Percentiles rank a stretch among this genome's conserved stretches.
Conservation (phyloP, 2,113 vertebrate genomes). For the Machaerirhynchus nigripectus region DNA sequence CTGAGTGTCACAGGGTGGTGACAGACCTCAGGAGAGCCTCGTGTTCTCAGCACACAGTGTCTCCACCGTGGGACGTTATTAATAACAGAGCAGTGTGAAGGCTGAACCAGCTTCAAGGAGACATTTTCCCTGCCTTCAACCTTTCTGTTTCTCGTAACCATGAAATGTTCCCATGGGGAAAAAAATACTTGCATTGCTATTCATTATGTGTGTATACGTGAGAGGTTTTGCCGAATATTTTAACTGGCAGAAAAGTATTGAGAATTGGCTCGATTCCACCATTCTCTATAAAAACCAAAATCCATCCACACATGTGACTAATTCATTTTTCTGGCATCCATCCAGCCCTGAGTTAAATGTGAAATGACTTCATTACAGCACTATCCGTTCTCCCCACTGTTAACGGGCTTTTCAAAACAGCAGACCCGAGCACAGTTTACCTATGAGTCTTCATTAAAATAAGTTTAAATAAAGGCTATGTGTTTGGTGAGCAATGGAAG, state of each 20-base stretch:
- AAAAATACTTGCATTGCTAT: constrained; percentile 6
- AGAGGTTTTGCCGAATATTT: constrained; percentile 39
- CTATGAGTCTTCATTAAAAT: constrained; percentile 55
- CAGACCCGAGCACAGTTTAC: constrained; percentile 38
- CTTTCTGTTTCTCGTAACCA: not conserved
- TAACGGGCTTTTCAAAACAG: constrained; percentile 48
- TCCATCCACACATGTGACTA: constrained; percentile 53
- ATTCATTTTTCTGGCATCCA: constrained; percentile 43
- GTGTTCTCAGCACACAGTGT: not conserved
- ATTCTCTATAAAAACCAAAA: constrained; percentile 36
- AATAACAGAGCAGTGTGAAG: not conserved
- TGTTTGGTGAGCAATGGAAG: constrained; percentile 20
- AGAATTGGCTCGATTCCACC: constrained; percentile 30
- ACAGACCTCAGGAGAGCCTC: not conserved
- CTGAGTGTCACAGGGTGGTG: not conserved
- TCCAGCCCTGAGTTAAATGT: constrained; percentile 19
- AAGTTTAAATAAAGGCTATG: constrained; percentile 53
- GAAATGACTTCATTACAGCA: constrained; percentile 55
- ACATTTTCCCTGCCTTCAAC: not conserved
- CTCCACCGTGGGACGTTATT: not conserved
- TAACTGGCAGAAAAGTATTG: constrained; percentile 48
- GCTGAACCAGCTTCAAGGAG: not conserved
- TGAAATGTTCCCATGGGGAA: not conserved
- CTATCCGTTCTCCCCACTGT: not conserved
- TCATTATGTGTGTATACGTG: not conserved